Conservation (phyloP, 35 echinoderm and acorn worm genomes). For the Heliocidaris erythrogramma region DNA sequence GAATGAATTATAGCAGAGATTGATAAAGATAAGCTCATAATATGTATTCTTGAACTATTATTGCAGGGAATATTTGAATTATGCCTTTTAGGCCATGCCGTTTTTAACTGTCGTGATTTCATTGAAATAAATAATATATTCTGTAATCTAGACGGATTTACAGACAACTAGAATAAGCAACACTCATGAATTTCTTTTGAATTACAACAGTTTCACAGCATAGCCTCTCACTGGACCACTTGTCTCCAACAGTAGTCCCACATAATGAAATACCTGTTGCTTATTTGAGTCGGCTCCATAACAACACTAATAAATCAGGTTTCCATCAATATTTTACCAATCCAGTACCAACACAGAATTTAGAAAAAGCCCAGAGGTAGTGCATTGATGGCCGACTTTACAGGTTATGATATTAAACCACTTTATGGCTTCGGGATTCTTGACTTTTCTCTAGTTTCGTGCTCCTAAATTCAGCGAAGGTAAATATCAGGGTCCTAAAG, state of each 20-base stretch:
- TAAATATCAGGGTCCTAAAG: neutral
- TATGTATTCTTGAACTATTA: too few relatives aligned
- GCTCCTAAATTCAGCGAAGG: neutral
- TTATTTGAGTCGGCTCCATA: neutral
- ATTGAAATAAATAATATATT: too few relatives aligned
- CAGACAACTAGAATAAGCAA: too few relatives aligned
- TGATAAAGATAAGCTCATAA: too few relatives aligned
- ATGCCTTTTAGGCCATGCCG: too few relatives aligned
- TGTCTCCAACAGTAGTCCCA: neutral
- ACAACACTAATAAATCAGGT: neutral
- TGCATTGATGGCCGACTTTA: neutral
- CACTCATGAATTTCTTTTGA: too few relatives aligned
- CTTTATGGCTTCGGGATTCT: neutral
- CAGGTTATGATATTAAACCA: constrained; percentile 11
- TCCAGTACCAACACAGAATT: neutral
- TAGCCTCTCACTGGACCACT: neutral
- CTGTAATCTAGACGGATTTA: too few relatives aligned
- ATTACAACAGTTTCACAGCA: too few relatives aligned
- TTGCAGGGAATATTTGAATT: too few relatives aligned
- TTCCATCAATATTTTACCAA: neutral
- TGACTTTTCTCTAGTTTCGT: neutral
- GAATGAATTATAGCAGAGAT: too few relatives aligned
- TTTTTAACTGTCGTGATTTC: too few relatives aligned
- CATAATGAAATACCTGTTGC: neutral
- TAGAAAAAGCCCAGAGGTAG: neutral